Evolutionary conservation across 1,140 invertebrate species (phyloP).

Genomic region (Pachyrhynchus sulphureomaculatus): DNA sequence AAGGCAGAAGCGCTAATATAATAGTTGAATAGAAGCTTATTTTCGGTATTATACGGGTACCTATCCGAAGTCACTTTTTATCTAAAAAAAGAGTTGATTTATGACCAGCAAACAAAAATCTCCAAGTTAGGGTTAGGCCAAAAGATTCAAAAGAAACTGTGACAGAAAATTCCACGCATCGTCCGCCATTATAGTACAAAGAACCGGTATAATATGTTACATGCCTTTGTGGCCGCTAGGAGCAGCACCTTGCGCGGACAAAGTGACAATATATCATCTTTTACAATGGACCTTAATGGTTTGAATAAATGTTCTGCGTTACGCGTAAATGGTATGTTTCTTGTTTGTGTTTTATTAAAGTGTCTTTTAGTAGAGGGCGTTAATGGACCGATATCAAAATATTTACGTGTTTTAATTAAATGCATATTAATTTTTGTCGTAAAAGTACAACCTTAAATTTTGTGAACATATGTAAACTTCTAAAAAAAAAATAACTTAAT

Average conservation of each 20-base stretch:
- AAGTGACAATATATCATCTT: conserved; percentile 36
- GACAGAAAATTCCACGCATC: conserved; percentile 25
- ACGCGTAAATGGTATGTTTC: conserved; percentile 36
- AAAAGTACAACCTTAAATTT: too few species aligned
- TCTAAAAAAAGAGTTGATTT: too few species aligned
- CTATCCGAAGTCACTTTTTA: too few species aligned
- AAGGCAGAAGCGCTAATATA: too few species aligned
- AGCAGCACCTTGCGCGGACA: conserved; percentile 40
- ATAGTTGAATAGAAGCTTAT: too few species aligned
- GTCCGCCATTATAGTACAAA: conserved; percentile 18
- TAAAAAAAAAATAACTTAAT: too few species aligned
- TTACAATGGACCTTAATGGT: conserved; percentile 38
- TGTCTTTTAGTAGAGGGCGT: too few species aligned
- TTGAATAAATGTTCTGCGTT: conserved; percentile 37
- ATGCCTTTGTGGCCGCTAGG: conserved; percentile 35
- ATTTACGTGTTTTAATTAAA: too few species aligned
- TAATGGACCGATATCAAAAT: too few species aligned
- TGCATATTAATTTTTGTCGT: too few species aligned
- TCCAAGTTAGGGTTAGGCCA: background rate
- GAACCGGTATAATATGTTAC: conserved; percentile 43
- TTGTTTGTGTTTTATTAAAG: conserved; percentile 27
- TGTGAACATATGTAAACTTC: too few species aligned
- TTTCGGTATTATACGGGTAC: too few species aligned
- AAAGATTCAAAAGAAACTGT: conserved; percentile 12
- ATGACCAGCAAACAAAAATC: background rate